Base-by-base conservation (phyloP, 2,888 invertebrate species). In the Synanthedon formicaeformis region DNA sequence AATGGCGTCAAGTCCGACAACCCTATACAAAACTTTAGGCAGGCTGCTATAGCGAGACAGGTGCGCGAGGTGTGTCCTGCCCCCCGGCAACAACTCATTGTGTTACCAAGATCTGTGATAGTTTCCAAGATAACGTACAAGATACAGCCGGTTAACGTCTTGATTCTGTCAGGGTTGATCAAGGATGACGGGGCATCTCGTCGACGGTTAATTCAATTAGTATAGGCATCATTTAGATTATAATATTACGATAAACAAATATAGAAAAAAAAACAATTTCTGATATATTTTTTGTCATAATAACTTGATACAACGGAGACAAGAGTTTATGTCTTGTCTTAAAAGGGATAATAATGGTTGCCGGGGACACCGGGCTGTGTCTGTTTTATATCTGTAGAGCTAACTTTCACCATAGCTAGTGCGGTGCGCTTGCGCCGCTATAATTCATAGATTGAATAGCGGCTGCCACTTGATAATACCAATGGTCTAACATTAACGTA, bases 101-200 rank as follows among this genome's bases (percentile, higher is more conserved):
- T 51, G 50, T 52, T 56, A 53, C 59, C 61, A 59, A 60, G 65
- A 65, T 67, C 63, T 65, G 56, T 60, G 71, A 75, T 74, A 67
- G 63, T 63, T 59, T 53, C 54, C 53, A 58, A 70, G 72, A 72
- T 71, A 73, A 65, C 63, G 60, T 59, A 60, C 60, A 40, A 4
- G 67, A 70, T 67, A 69, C 62, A 63, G 61, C 55, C 60, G 63
- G 62, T 62, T 73, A 78, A 81, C 71, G 69, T 77, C 78, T 79
- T 73, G 65, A 78, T 79, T 65, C 68, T 59, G 50, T 50, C 50
- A 50, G 50, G 50, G 50, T 49, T 18, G 50, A 34, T 34, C 34
- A 34, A 40, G 34, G 50, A 50, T 50, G 50, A 50, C 50, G 27
- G 40, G 34, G 12, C 45, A 45, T 14, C 13, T 45, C 45, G 45